Evolutionary conservation across 2,797 vertebrate species (phyloP).

Genomic region (Paedocypris micromegethes): DNA sequence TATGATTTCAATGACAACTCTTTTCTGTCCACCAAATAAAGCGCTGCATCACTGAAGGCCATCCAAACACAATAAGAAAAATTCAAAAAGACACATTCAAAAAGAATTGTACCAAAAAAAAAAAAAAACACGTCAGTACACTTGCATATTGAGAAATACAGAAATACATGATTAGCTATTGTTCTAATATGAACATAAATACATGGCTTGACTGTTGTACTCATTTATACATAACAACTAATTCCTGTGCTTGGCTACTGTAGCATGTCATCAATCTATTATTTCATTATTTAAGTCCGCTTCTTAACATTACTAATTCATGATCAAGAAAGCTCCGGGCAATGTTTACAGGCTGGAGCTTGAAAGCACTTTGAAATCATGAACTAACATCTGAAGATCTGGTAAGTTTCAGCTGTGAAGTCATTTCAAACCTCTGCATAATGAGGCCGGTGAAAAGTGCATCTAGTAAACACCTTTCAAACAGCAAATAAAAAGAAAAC

Average conservation of each 20-base stretch:
- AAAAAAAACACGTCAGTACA: too few species aligned
- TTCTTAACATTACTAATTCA: conserved; percentile 40
- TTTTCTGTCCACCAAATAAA: conserved; percentile 57
- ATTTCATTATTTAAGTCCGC: conserved; percentile 32
- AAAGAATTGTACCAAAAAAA: too few species aligned
- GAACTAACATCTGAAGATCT: conserved; percentile 26
- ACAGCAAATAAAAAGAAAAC: background rate
- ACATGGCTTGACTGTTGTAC: too few species aligned
- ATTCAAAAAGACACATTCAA: too few species aligned
- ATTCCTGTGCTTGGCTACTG: background rate
- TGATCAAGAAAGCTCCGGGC: conserved; percentile 35
- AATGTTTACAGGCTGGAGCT: conserved; percentile 37
- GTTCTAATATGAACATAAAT: too few species aligned
- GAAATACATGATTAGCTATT: too few species aligned
- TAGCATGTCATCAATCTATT: conserved; percentile 32
- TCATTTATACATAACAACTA: too few species aligned
- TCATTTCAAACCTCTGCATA: conserved; percentile 28
- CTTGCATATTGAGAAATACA: too few species aligned
- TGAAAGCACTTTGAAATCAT: conserved; percentile 41
- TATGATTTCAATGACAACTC: conserved; percentile 55
- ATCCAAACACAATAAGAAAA: too few species aligned
- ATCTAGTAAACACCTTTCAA: conserved; percentile 19
- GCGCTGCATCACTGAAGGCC: conserved; percentile 44
- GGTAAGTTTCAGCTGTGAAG: conserved; percentile 31
- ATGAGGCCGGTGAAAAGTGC: conserved; percentile 27